phyloP scores from a whole-genome alignment of 2,888 invertebrate species.

The Zaprionus obscuricornis region DNA sequence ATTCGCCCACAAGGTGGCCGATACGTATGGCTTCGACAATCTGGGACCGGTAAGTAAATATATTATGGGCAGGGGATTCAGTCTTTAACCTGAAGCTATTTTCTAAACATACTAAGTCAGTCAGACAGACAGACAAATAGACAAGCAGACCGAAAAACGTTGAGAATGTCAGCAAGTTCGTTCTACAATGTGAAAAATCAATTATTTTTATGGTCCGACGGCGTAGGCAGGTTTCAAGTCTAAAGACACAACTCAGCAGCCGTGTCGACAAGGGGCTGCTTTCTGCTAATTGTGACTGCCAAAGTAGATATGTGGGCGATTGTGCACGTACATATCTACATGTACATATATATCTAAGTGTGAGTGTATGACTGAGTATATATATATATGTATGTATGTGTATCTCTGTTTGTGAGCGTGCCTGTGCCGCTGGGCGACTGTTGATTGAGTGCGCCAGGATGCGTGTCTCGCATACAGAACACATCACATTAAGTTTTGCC shows the following conservation, averaged over 20 bases:
- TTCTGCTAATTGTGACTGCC: slow-evolving; percentile 56
- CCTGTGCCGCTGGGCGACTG: slow-evolving; percentile 5
- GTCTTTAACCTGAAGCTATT: slow-evolving; percentile 10
- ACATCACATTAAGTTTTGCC: slow-evolving; percentile 29
- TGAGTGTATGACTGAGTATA: slow-evolving; percentile 1
- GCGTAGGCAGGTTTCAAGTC: slow-evolving; percentile 39
- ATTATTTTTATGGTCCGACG: slow-evolving; percentile 63
- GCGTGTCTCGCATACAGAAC: slow-evolving; percentile 40
- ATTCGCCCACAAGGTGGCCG: slow-evolving; percentile 92
- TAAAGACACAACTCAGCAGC: slow-evolving; percentile 29
- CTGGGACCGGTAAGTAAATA: slow-evolving; percentile 98
- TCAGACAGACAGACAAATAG: too few species aligned
- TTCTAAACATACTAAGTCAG: background rate
- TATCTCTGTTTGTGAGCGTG: background rate
- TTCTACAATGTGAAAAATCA: slow-evolving; percentile 70
- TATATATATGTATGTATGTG: background rate
- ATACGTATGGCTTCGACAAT: slow-evolving; percentile 96
- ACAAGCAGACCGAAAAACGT: too few species aligned
- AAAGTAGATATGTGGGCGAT: too few species aligned
- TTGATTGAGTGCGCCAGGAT: slow-evolving; percentile 9
- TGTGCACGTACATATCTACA: too few species aligned
- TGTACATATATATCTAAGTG: too few species aligned
- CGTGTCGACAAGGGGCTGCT: slow-evolving; percentile 40
- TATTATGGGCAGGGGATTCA: too few species aligned
- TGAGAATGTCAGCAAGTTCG: too few species aligned